Evolutionary conservation across 2,113 vertebrate genomes (phyloP), one percentile per base, ranked within the genome.

Genomic region (Mungos mungo): DNA sequence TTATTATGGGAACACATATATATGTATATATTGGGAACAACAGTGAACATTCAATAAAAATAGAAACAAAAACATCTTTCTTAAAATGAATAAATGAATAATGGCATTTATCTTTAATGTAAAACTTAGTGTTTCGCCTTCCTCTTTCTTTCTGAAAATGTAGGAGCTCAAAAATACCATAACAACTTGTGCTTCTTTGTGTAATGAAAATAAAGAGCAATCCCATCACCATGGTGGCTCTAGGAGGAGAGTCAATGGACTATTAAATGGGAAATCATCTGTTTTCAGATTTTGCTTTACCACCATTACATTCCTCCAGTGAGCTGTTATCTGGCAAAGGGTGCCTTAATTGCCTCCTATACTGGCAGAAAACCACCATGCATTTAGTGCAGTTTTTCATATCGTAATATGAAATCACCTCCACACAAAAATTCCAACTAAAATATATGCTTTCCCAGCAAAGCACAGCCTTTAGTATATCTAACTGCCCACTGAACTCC

Each of bases 261-360:
- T 99, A 99, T 99, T 99, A 99, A 99, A 99, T 99, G 98, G 98
- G 98, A 99, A 99, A 99, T 99, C 95, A 98, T 99, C 98, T 99
- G 98, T 99, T 99, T 99, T 99, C 98, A 99, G 98, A 98, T 98
- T 98, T 99, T 98, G 98, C 97, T 99, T 98, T 98, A 98, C 99
- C 98, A 98, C 98, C 98, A 99, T 99, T 98, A 98, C 98, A 97
- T 98, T 98, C 95, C 98, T 98, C 97, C 96, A 98, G 96, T 98
- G 97, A 98, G 95, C 94, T 63, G 57, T 98, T 98, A 97, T 98
- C 93, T 98, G 95, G 97, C 95, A 98, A 86, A 98, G 95, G 90
- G 74, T 65, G 19, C 77, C 97, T 98, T 98, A 98, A 98, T 98
- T 68, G 90, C 98, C 96, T 98, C 92, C 97, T 98, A 96, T 98